A percentile compares a stretch with the other conserved stretches of the same genome.
Conservation (phyloP, 30 jellyfish, hydroid and myxozoan genomes). For the Pseudorhiza aurosa region DNA sequence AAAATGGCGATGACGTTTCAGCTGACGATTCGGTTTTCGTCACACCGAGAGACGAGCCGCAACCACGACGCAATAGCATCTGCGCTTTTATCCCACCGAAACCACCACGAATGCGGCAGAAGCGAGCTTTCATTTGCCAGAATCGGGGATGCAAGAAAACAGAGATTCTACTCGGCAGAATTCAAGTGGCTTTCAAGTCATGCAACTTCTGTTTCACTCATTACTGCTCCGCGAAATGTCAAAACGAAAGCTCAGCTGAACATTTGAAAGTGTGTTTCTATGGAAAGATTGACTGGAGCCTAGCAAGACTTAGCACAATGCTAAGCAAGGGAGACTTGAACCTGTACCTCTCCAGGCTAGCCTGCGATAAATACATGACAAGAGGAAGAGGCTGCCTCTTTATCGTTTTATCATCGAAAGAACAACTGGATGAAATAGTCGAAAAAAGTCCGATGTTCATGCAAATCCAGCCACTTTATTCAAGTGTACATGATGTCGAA, state of each 20-base stretch:
- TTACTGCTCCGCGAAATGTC: constrained; percentile 91
- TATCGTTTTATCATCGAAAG: constrained; percentile 53
- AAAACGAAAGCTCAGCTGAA: constrained; percentile 32
- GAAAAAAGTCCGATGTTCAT: not conserved
- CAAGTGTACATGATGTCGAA: constrained; percentile 54
- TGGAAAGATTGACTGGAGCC: constrained; percentile 66
- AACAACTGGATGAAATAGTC: constrained; percentile 38
- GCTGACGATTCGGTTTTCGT: constrained; percentile 53
- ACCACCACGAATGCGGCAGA: constrained; percentile 85
- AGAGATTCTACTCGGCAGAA: constrained; percentile 76
- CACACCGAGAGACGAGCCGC: constrained; percentile 37
- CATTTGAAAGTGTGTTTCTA: constrained; percentile 73
- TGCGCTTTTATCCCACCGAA: constrained; percentile 72
- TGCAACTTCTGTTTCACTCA: constrained; percentile 90
- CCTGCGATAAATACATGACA: constrained; percentile 27
- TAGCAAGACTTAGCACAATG: constrained; percentile 4
- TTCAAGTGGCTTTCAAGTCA: constrained; percentile 75
- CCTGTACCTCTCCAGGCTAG: constrained; percentile 19
- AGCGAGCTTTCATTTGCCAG: constrained; percentile 73
- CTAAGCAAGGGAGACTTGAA: constrained; percentile 14
- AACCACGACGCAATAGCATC: constrained; percentile 28
- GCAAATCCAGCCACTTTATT: constrained; percentile 61
- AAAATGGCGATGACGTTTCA: constrained; percentile 9
- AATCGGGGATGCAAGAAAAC: constrained; percentile 58
- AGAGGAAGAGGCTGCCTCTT: constrained; percentile 83